Base-by-base conservation (phyloP, 2,797 vertebrate genomes). In the Falco rusticolus region DNA sequence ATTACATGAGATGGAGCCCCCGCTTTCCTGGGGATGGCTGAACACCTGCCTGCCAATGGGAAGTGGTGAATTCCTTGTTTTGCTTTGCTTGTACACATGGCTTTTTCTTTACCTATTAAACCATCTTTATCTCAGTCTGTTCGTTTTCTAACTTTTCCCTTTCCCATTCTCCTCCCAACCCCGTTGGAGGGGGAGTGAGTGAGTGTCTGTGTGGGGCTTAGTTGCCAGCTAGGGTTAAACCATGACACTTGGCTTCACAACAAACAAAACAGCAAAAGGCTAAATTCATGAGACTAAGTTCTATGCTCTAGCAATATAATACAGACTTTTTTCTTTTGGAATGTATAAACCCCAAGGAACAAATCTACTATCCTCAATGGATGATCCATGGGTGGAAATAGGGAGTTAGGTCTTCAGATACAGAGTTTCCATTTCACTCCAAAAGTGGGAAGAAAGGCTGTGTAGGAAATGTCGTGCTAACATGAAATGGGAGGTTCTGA, bases 331-430 rank as follows among this genome's bases (percentile, higher is more conserved):
- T 65, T 88, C 14, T 51, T 51, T 71, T 25, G 51, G 51, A 78
- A 72, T 5, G 14, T 43, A 20, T 17, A 60, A 56, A 77, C 56
- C 3, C 0, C 13, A 43, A 57, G 21, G 24, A 69, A n/a, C 10
- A 53, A 53, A 71, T 48, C 18, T 78, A 5, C 8, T 63, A 2
- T 45, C 25, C 28, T 59, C 37, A 48, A 1, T 16, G 37, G 17
- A n/a, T 43, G 28, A 28, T 59, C 33, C 48, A 45, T 0, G 1
- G 28, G 9, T 9, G 5, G 6, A 19, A 53, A 16, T 1, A 34
- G 13, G 13, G 17, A 45, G 10, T 26, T 89, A 11, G 6, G 5
- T 54, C 16, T 77, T 86, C 54, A 60, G 31, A 29, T 20, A 39
- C 7, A 33, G 28, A 43, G 11, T 72, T 47, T 16, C 12, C 12